These are phyloP conservation scores for Nyctibius grandis DNA, from an alignment of 2,797 vertebrate genomes.

Conservation along the genomic window DNA sequence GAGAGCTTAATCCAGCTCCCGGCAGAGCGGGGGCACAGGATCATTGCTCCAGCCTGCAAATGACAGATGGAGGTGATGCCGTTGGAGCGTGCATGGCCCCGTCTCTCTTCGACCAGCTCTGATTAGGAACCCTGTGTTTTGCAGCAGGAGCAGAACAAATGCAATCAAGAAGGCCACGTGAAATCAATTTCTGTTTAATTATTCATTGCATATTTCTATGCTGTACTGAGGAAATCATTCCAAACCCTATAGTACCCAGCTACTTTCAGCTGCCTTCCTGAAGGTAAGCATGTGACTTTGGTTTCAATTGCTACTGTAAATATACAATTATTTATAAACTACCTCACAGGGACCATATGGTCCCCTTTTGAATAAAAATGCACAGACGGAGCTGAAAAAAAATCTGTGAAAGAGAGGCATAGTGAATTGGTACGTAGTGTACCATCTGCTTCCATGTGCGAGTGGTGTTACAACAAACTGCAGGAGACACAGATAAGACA, in stretches of 20 bases:
- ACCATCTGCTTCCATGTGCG: slow-evolving; percentile 35
- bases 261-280: slow-evolving; percentile 13
- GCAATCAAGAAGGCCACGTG: not conserved
- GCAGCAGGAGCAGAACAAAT: slow-evolving; percentile 10
- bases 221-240: slow-evolving; percentile 11
- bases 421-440: slow-evolving; percentile 33
- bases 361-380: slow-evolving; percentile 40
- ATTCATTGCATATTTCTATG: slow-evolving; percentile 24
- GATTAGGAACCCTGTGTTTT: not conserved
- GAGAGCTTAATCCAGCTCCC: not conserved
- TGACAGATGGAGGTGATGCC: accelerated
- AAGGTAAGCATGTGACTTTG: not conserved
- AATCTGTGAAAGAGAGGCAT: slow-evolving; percentile 6
- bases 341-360: slow-evolving; percentile 44
- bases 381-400: slow-evolving; percentile 7
- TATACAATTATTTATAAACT: slow-evolving; percentile 59
- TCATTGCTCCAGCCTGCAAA: not conserved
- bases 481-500: not conserved
- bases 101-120: not conserved
- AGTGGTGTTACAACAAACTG: slow-evolving; percentile 19
- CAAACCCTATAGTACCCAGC: not conserved
- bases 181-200: slow-evolving; percentile 56
- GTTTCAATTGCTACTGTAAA: slow-evolving; percentile 20
- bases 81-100: accelerated
- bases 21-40: accelerated